Evolutionary conservation across 2,888 invertebrate genomes (phyloP), one percentile per base, ranked within the genome.

Genomic region (Lycia hirtaria): DNA sequence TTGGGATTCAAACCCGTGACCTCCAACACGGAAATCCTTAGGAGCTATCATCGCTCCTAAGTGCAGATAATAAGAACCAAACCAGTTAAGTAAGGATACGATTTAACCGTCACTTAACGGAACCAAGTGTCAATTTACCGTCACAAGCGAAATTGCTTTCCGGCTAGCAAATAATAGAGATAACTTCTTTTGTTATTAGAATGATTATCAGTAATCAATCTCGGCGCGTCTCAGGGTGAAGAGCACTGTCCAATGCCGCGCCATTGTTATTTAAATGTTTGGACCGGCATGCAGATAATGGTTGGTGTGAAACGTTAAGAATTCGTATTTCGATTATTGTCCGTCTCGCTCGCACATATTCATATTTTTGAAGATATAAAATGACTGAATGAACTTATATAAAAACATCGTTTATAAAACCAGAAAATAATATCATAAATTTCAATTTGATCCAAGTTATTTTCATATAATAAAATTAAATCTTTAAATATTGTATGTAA

Each of bases 221-320:
- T 49, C 22, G 19, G 14, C 37, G 24, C 40, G 28, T 37, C 35
- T 56, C 56, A 50, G 43, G 49, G 44, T 44, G 56, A 56, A 56
- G 37, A 44, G 17, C 24, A 35, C 33, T 14, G 28, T 28, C 43
- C 41, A 60, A 52, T 57, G 50, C 22, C 40, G 10, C 7, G 14
- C 40, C 43, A 55, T 55, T 55, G 55, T 55, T 55, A 44, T 55
- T 43, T 35, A 49, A 55, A 55, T 55, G 41, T 10, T 48, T 33
- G 35, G 43, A 44, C 41, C 54, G 41, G 26, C 49, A 56, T 56
- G 56, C 44, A 28, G 35, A 12, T 56, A 50, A 50, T 56, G 49
- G 28, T 24, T 24, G 33, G 19, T 35, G 9, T 28, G 32, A 48
- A 37, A 44, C 22, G 24, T 28, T 38, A 33, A 26, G 5, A 24